Base-by-base conservation (phyloP, 2,797 vertebrate genomes). In the Sparus aurata region DNA sequence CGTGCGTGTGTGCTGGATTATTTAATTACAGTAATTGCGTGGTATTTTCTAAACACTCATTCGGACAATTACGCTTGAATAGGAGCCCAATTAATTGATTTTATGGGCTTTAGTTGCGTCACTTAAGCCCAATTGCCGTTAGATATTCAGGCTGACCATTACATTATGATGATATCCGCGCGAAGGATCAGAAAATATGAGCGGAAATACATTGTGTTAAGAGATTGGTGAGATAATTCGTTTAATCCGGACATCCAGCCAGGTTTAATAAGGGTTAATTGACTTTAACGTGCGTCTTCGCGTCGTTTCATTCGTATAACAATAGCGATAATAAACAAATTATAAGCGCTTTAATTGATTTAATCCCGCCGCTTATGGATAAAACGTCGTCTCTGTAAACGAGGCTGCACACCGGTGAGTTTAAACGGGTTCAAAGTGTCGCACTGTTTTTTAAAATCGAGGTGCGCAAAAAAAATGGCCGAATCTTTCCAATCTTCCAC, bases 11-110 rank as follows among this genome's bases (percentile, higher is more conserved):
- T 67, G 69, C 69, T 12, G 83, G 91, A 92, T 93, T 93, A 94
- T 92, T 88, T 88, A 70, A 93, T 93, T 92, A 90, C 57, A 71
- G 67, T 90, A 87, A 93, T 93, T 92, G 82, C 80, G 65, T 45
- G 74, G 79, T 69, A 75, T 87, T 92, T 90, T 61, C 73, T 68
- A 69, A 89, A 84, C 85, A 80, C 53, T 83, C 34, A 90, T 84
- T 86, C 59, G 11, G 79, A 88, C 86, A 91, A 91, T 89, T 87
- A 87, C 18, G 38, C 17, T 73, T 50, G 64, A 84, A 88, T 60
- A 16, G 43, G 70, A 77, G 79, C 54, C 85, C 70, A 73, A 69
- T 75, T 87, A 89, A 89, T 83, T 80, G 60, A 79, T 79, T 84
- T 78, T 53, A 78, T 82, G 79, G 79, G 47, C 61, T 82, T 87